Percentiles rank a stretch among this genome's conserved stretches.
Conservation (phyloP, 1,140 invertebrate genomes). For the Meloidogyne chitwoodi region DNA sequence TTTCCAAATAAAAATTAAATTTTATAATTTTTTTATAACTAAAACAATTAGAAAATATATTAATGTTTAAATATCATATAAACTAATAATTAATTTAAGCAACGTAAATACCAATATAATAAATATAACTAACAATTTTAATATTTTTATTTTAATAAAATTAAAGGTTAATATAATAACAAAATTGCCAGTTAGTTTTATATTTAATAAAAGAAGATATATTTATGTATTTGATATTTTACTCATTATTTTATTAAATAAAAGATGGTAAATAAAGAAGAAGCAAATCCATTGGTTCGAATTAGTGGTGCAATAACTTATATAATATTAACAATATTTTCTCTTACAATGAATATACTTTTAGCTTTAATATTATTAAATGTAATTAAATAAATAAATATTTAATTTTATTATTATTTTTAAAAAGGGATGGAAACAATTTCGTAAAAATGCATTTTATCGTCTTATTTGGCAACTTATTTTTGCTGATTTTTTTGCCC, state of each 20-base stretch:
- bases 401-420: background rate
- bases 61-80: too few relatives aligned
- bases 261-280: background rate
- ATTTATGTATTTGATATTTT: too few relatives aligned
- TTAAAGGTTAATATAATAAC: background rate
- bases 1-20: too few relatives aligned
- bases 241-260: too few relatives aligned
- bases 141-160: too few relatives aligned
- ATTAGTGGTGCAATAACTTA: background rate
- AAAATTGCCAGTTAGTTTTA: background rate
- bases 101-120: background rate
- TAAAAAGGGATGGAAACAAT: constrained; percentile 2
- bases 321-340: background rate
- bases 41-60: too few relatives aligned
- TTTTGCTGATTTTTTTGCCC: background rate
- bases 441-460: constrained; percentile 1
- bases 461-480: constrained; percentile 10
- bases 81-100: background rate
- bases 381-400: background rate
- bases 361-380: background rate
- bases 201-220: too few relatives aligned
- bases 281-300: background rate
- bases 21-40: too few relatives aligned
- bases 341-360: background rate
- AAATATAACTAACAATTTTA: background rate